phyloP scores from a whole-genome alignment of 2,888 invertebrate genomes.

The Melinaea marsaeus region DNA sequence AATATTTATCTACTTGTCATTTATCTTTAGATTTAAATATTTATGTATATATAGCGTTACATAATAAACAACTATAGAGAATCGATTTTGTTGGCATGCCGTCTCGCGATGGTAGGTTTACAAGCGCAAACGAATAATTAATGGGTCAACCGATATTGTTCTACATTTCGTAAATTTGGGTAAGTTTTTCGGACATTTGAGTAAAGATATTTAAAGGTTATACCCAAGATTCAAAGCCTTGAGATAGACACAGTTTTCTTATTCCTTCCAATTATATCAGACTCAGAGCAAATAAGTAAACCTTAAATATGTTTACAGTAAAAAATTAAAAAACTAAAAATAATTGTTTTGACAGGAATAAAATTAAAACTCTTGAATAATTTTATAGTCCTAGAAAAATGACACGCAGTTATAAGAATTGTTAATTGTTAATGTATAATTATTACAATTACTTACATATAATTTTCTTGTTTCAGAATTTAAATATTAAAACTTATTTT shows the following conservation, averaged over 20 bases:
- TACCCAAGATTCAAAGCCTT: background rate
- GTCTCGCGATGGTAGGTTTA: conserved; percentile 48
- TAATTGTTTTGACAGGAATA: too few species aligned
- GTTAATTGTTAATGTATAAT: too few species aligned
- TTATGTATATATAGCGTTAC: conserved; percentile 33
- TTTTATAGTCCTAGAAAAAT: too few species aligned
- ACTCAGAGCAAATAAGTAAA: too few species aligned
- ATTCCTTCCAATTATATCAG: background rate
- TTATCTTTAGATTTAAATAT: background rate
- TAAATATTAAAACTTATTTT: too few species aligned
- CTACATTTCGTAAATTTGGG: conserved; percentile 55
- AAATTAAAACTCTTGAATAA: too few species aligned
- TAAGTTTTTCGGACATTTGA: conserved; percentile 31
- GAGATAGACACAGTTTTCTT: background rate
- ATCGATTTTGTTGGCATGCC: conserved; percentile 61
- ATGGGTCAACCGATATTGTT: conserved; percentile 61
- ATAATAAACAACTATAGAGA: conserved; percentile 49
- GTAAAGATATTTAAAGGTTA: background rate
- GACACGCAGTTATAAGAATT: too few species aligned
- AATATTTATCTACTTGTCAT: too few species aligned
- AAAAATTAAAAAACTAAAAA: too few species aligned
- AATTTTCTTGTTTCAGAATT: too few species aligned
- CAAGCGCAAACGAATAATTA: conserved; percentile 68
- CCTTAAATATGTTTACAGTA: too few species aligned
- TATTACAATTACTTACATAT: too few species aligned